Conservation (phyloP, 2,888 invertebrate genomes). For the Amphipyra berbera region DNA sequence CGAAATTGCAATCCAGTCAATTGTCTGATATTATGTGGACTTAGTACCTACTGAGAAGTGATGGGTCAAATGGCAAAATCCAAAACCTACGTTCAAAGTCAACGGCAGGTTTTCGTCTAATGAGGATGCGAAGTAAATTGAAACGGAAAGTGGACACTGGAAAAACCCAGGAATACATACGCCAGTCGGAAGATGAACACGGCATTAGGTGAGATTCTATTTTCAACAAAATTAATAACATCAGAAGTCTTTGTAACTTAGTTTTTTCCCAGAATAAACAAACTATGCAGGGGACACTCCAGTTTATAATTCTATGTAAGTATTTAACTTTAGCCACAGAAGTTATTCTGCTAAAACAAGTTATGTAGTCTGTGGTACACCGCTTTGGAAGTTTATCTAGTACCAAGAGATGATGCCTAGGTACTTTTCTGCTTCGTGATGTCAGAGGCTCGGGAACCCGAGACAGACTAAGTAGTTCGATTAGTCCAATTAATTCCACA, state of each 20-base stretch:
- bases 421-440: constrained; percentile 16
- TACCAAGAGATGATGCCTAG: not conserved
- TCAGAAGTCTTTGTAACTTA: too few species aligned
- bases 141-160: not conserved
- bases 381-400: not conserved
- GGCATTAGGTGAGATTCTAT: too few species aligned
- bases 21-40: not conserved
- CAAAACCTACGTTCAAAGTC: not conserved
- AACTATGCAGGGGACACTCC: not conserved
- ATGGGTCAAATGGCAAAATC: not conserved
- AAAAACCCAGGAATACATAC: not conserved
- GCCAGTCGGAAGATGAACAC: too few species aligned
- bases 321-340: not conserved
- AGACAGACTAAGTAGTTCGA: constrained; percentile 47
- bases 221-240: too few species aligned
- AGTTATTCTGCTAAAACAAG: not conserved
- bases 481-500: constrained; percentile 53
- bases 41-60: not conserved
- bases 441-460: constrained; percentile 24
- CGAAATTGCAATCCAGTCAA: constrained; percentile 9
- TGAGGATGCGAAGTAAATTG: not conserved
- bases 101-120: not conserved
- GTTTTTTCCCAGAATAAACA: too few species aligned
- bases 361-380: not conserved
- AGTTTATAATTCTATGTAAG: not conserved